Evolutionary conservation across 2,888 invertebrate species (phyloP).

Genomic region (Biston betularia): DNA sequence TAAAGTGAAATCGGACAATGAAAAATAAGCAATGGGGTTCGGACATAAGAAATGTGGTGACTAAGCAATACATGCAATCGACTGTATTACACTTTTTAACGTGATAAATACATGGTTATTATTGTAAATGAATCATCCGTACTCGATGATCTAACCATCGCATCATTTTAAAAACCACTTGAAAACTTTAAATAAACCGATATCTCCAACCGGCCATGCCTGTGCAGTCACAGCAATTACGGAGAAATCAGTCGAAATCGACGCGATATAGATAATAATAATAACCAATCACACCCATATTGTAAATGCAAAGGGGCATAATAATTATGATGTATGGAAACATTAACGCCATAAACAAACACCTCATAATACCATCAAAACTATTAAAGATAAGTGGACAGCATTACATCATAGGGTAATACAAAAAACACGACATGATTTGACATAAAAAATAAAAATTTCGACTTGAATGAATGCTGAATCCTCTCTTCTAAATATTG

Average conservation of each 20-base stretch:
- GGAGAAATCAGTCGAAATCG: slow-evolving; percentile 18
- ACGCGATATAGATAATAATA: slow-evolving; percentile 7
- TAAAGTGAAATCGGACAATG: slow-evolving; percentile 4
- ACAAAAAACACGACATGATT: too few relatives aligned
- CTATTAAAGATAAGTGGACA: too few relatives aligned
- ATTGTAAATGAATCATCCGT: slow-evolving; percentile 9
- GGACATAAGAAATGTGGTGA: neutral
- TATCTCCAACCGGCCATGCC: slow-evolving; percentile 8
- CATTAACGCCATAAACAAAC: neutral
- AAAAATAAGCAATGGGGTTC: slow-evolving; percentile 2
- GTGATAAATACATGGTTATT: slow-evolving; percentile 5
- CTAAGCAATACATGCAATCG: neutral
- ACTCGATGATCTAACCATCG: slow-evolving; percentile 7
- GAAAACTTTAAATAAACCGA: slow-evolving; percentile 1
- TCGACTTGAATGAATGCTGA: too few relatives aligned
- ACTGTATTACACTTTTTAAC: neutral
- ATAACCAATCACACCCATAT: slow-evolving; percentile 3
- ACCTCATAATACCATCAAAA: neutral
- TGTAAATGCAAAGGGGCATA: neutral
- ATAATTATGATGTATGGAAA: neutral
- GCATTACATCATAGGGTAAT: neutral
- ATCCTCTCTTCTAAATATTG: too few relatives aligned
- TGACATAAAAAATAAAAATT: too few relatives aligned
- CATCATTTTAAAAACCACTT: neutral
- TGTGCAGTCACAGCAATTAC: slow-evolving; percentile 11